phyloP scores from a whole-genome alignment of 2,113 vertebrate species.

The Spea multiplicata region DNA sequence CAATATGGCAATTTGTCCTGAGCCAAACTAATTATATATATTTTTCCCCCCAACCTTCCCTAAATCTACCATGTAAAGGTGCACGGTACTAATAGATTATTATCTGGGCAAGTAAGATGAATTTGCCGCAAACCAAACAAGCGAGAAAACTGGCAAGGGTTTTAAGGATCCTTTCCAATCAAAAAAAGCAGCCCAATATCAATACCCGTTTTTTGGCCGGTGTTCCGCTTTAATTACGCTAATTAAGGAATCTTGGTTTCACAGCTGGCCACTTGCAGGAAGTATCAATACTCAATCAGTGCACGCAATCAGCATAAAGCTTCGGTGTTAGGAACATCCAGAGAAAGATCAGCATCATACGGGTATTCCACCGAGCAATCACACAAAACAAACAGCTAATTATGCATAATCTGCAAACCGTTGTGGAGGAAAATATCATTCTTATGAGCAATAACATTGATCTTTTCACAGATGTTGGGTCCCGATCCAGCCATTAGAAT shows the following conservation, averaged over 20 bases:
- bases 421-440: conserved; percentile 29
- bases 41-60: no score
- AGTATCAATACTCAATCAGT: conserved; percentile 58
- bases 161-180: conserved; percentile 13
- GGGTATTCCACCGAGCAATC: not conserved
- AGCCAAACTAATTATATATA: no score
- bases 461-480: conserved; percentile 42
- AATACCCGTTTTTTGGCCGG: conserved; percentile 30
- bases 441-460: conserved; percentile 43
- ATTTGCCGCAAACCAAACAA: not conserved
- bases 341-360: conserved; percentile 13
- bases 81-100: not conserved
- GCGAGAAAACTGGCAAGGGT: conserved; percentile 3
- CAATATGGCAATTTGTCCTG: no score
- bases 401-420: conserved; percentile 23
- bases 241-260: conserved; percentile 66
- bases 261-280: conserved; percentile 67
- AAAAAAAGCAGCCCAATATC: conserved; percentile 1
- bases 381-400: conserved; percentile 43
- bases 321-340: not conserved
- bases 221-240: conserved; percentile 35
- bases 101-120: not conserved
- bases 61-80: no score
- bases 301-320: conserved; percentile 18
- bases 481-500: conserved; percentile 38